Base-by-base conservation (phyloP, 2,888 invertebrate genomes). In the Amblyjoppa proteus region DNA sequence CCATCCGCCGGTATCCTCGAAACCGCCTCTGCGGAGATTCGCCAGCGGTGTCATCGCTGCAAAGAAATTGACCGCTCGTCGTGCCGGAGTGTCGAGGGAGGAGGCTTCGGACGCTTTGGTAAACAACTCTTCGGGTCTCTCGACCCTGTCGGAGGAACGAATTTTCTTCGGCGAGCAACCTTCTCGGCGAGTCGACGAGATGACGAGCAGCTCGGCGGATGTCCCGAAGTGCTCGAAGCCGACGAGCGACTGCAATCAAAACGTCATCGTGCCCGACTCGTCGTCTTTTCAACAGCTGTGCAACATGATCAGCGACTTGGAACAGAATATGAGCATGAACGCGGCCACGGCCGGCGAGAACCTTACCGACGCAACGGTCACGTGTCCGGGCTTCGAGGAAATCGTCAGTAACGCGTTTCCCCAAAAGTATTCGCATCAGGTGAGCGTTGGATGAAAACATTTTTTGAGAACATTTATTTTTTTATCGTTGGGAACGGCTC, bases 201-300 rank as follows among this genome's bases (percentile, higher is more conserved):
- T 77, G 31, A 73, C 71, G 1, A 41, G 70, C 2, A 64, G 45
- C 28, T 58, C 73, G 51, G 85, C 77, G 49, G 61, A 79, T 45
- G 28, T 83, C 51, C 51, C 38, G 6, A 66, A 81, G 16, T 68
- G 69, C 34, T 31, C 64, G 4, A 87, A 80, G 64, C 68, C 86
- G 45, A 81, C 81, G 1, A 90, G 84, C 45, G 92, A 93, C 77
- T 90, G 90, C 71, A 90, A 93, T 87, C 91, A 90, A 58, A 93
- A 92, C 75, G 83, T 92, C 3, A 91, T 93, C 20, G 89, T 92
- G 31, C 87, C 91, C 4, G 86, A 91, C 61, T 87, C 90, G 0
- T 89, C 89, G 56, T 91, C 92, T 1, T 91, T 92, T 58, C 89
- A 92, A 78, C 91, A 92, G 66, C 76, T 93, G 1, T 92, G 92